Conservation (phyloP, 2,113 vertebrate genomes). For the Heterotis niloticus region DNA sequence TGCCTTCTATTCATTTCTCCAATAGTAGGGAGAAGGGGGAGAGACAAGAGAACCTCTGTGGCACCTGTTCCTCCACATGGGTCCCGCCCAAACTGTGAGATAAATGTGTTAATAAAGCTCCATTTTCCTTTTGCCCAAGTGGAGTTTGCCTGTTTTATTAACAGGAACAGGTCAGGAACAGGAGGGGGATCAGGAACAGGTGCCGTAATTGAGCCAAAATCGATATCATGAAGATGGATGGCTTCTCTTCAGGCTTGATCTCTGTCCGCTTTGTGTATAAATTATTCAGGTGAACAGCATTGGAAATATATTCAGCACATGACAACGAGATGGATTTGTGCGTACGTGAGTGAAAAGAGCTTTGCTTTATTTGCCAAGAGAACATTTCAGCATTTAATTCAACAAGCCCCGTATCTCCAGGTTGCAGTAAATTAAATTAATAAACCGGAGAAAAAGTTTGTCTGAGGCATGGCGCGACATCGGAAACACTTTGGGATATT, state of each 20-base stretch:
- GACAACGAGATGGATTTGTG: conserved; percentile 30
- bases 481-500: conserved; percentile 38
- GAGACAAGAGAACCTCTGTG: too few relatives aligned
- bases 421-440: conserved; percentile 44
- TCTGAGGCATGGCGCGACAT: conserved; percentile 37
- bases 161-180: too few relatives aligned
- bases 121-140: too few relatives aligned
- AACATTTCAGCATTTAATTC: conserved; percentile 54
- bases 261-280: conserved; percentile 48
- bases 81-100: too few relatives aligned
- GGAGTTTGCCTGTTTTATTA: too few relatives aligned
- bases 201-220: not conserved
- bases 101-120: too few relatives aligned
- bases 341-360: not conserved
- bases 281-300: conserved; percentile 54
- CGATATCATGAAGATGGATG: conserved; percentile 13
- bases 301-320: conserved; percentile 54
- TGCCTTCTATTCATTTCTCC: too few relatives aligned
- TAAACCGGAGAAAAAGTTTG: conserved; percentile 41
- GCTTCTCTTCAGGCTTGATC: conserved; percentile 53
- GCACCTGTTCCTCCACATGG: too few relatives aligned
- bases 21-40: too few relatives aligned
- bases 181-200: too few relatives aligned
- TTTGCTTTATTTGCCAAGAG: conserved; percentile 36
- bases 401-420: conserved; percentile 44